Evolutionary conservation across 2,797 vertebrate genomes (phyloP).

Genomic region (Yasuhikotakia modesta): DNA sequence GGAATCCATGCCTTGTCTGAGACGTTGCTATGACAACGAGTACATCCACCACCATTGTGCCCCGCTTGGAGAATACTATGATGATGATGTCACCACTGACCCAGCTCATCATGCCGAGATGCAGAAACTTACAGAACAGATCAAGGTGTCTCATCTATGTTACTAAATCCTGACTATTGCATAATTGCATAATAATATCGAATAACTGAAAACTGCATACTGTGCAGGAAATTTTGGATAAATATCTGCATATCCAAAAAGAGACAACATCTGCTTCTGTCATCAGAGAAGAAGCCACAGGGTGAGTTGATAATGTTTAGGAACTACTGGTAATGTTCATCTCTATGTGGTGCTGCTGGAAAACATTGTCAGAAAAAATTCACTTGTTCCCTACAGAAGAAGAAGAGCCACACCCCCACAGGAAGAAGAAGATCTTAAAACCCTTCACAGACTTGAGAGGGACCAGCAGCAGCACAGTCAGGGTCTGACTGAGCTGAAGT

Average conservation of each 20-base stretch:
- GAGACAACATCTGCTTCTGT: conserved; percentile 24
- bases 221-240: conserved; percentile 69
- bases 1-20: conserved; percentile 67
- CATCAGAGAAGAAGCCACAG: conserved; percentile 7
- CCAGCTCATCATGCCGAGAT: conserved; percentile 59
- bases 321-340: background rate
- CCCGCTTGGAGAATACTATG: conserved; percentile 59
- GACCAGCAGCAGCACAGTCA: conserved; percentile 56
- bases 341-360: background rate
- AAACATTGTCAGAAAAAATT: background rate
- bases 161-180: background rate
- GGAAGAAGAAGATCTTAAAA: conserved; percentile 34
- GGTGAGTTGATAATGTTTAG: conserved; percentile 42
- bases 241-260: conserved; percentile 66
- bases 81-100: conserved; percentile 56
- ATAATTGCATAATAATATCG: conserved; percentile 27
- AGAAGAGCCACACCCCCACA: conserved; percentile 3
- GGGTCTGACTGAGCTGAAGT: conserved; percentile 55
- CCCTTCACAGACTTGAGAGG: conserved; percentile 43
- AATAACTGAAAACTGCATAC: background rate
- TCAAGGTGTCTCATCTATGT: conserved; percentile 64
- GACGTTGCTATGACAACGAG: conserved; percentile 64
- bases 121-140: conserved; percentile 59
- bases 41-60: conserved; percentile 66
- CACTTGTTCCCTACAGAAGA: conserved; percentile 25